phyloP scores from a whole-genome alignment of 2,113 vertebrate genomes.

The Anhinga anhinga region DNA sequence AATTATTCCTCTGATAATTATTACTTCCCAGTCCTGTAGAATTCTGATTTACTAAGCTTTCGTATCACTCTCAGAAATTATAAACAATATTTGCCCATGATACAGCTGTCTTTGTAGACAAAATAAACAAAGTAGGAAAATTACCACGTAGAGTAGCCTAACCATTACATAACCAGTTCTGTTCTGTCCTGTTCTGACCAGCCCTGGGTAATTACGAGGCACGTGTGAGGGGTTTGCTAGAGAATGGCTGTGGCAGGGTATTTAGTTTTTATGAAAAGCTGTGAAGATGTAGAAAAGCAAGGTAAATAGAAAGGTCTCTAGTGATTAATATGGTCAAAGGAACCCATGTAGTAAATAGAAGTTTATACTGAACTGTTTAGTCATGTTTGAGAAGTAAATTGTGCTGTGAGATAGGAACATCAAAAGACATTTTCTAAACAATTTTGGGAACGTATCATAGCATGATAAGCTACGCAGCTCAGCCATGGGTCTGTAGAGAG shows the following conservation, averaged over 20 bases:
- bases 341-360: background rate
- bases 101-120: background rate
- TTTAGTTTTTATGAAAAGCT: background rate
- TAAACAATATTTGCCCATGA: background rate
- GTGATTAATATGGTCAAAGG: background rate
- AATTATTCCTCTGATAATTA: background rate
- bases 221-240: background rate
- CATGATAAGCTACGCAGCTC: background rate
- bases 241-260: background rate
- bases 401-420: background rate
- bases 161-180: background rate
- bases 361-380: background rate
- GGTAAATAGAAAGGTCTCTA: background rate
- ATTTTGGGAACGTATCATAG: background rate
- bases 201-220: background rate
- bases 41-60: background rate
- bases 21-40: background rate
- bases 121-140: background rate
- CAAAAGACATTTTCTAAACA: background rate
- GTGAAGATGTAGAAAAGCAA: background rate
- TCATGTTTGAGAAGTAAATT: background rate
- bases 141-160: background rate
- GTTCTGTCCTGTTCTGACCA: background rate
- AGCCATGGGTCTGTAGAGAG: background rate
- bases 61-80: background rate